phyloP scores from a whole-genome alignment of 2,797 vertebrate species.

The Poecilia gillii region DNA sequence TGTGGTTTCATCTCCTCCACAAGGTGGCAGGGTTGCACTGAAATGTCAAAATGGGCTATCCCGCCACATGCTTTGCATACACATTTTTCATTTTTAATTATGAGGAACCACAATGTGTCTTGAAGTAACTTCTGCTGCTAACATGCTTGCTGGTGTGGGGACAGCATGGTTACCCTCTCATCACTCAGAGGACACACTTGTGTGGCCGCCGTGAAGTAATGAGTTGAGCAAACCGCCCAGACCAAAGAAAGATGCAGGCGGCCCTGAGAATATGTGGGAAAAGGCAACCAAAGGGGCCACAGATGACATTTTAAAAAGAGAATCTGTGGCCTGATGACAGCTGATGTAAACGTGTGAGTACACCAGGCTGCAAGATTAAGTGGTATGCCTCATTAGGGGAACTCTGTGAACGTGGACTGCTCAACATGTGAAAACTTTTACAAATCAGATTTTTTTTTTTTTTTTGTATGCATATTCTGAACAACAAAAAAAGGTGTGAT shows the following conservation, averaged over 20 bases:
- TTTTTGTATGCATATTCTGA: background rate
- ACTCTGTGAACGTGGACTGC: background rate
- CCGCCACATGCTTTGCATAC: slow-evolving; percentile 8
- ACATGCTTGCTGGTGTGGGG: slow-evolving; percentile 19
- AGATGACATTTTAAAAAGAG: slow-evolving; percentile 29
- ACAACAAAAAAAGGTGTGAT: background rate
- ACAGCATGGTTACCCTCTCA: slow-evolving; percentile 60
- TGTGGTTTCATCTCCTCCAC: slow-evolving; percentile 38
- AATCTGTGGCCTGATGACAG: slow-evolving; percentile 22
- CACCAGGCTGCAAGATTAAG: slow-evolving; percentile 6
- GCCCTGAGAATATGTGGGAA: slow-evolving; percentile 47
- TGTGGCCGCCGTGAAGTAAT: slow-evolving; percentile 39
- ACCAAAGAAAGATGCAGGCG: slow-evolving; percentile 41
- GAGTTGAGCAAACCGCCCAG: slow-evolving; percentile 42
- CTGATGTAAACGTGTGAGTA: slow-evolving; percentile 7
- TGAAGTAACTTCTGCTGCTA: slow-evolving; percentile 41
- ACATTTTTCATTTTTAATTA: slow-evolving; percentile 28
- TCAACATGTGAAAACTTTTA: slow-evolving; percentile 1
- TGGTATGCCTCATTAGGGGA: background rate
- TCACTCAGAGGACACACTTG: slow-evolving; percentile 51
- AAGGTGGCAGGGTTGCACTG: slow-evolving; percentile 48
- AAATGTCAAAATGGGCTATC: slow-evolving; percentile 14
- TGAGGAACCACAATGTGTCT: slow-evolving; percentile 17
- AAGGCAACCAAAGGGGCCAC: slow-evolving; percentile 30
- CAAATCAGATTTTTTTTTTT: background rate